Conservation (phyloP, 2,113 vertebrate species). For the Phodopus roborovskii region DNA sequence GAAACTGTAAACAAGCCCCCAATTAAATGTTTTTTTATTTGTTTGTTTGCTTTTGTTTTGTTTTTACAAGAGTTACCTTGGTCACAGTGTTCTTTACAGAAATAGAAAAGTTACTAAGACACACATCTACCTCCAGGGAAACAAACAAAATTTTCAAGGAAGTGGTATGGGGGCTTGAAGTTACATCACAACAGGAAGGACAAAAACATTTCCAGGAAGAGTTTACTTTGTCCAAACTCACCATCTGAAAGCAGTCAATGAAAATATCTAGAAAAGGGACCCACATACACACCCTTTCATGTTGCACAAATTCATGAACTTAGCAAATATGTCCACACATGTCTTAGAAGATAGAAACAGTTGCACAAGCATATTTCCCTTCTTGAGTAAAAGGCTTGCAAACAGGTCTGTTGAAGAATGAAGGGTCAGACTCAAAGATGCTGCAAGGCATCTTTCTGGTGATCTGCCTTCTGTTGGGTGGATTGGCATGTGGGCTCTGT, state of each 20-base stretch:
- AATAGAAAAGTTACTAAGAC: neutral
- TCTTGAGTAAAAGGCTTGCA: slow-evolving; percentile 20
- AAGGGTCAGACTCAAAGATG: neutral
- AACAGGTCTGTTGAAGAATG: neutral
- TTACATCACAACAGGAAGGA: neutral
- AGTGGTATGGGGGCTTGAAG: neutral
- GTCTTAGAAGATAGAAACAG: neutral
- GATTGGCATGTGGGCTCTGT: neutral
- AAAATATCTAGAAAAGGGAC: neutral
- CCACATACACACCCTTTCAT: neutral
- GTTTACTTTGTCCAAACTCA: neutral
- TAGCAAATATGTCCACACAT: neutral
- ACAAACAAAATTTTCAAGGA: neutral
- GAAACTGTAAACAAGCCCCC: neutral
- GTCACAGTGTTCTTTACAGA: neutral
- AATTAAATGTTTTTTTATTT: neutral
- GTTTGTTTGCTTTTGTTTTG: too few relatives aligned
- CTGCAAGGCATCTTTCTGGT: neutral
- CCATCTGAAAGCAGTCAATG: neutral
- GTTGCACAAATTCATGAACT: neutral
- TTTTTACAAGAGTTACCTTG: neutral
- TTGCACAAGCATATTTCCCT: neutral
- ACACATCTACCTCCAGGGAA: neutral
- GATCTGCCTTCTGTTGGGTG: neutral
- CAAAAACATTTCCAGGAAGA: neutral